Evolutionary conservation across 2,888 invertebrate species (phyloP).

Genomic region (Microplitis manilae): DNA sequence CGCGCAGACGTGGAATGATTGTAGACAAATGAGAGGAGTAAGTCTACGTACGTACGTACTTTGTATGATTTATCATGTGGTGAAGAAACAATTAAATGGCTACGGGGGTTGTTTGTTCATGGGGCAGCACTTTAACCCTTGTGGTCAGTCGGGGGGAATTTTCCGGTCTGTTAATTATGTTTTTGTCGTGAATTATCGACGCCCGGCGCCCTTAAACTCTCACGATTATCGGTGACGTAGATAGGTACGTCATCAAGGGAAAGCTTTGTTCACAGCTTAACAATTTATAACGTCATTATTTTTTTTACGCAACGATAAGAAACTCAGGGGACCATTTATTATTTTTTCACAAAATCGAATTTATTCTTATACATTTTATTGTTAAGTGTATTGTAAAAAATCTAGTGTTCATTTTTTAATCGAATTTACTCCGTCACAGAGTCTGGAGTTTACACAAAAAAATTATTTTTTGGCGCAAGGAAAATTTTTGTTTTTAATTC

Average conservation of each 20-base stretch:
- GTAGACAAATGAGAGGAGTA: conserved; percentile 9
- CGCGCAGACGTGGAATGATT: conserved; percentile 62
- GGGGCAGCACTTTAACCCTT: not conserved
- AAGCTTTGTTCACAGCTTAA: not conserved
- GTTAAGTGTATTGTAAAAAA: too few species aligned
- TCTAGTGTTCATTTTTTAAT: too few species aligned
- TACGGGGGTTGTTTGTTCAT: not conserved
- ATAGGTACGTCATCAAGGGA: conserved; percentile 17
- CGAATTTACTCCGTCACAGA: too few species aligned
- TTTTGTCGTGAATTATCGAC: too few species aligned
- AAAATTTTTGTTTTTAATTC: too few species aligned
- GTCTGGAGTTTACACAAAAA: too few species aligned
- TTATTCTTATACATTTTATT: not conserved
- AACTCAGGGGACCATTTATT: not conserved
- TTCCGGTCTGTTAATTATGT: not conserved
- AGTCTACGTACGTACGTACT: not conserved
- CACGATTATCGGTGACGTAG: conserved; percentile 23
- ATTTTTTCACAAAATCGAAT: not conserved
- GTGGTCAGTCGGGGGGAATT: not conserved
- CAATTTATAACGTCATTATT: not conserved
- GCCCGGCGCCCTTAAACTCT: not conserved
- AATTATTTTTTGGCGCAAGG: too few species aligned
- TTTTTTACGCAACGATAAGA: not conserved
- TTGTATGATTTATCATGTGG: not conserved
- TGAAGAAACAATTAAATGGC: not conserved